Evolutionary conservation across 2,888 invertebrate genomes (phyloP).

Genomic region (Lycaena phlaeas): DNA sequence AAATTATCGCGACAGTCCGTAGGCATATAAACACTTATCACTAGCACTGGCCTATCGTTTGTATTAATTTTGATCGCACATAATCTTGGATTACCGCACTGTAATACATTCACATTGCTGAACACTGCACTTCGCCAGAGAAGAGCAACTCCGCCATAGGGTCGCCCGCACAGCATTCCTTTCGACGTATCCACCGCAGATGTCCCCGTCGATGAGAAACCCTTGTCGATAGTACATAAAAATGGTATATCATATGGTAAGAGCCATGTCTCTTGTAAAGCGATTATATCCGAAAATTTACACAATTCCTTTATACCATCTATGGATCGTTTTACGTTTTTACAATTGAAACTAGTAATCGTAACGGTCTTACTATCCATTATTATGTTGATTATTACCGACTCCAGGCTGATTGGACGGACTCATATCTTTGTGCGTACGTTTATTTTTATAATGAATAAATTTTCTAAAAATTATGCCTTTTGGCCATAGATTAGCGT

Average conservation of each 20-base stretch:
- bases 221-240: neutral
- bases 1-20: slow-evolving; percentile 13
- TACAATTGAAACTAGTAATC: slow-evolving; percentile 12
- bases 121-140: slow-evolving; percentile 15
- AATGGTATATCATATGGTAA: neutral
- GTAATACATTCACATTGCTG: slow-evolving; percentile 14
- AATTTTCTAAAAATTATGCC: slow-evolving; percentile 23
- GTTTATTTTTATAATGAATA: too few relatives aligned
- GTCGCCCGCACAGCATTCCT: slow-evolving; percentile 15
- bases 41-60: slow-evolving; percentile 7
- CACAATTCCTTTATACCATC: slow-evolving; percentile 4
- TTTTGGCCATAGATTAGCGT: slow-evolving; percentile 21
- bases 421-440: neutral
- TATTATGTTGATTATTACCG: neutral
- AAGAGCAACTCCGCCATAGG: slow-evolving; percentile 18
- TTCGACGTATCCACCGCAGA: slow-evolving; percentile 13
- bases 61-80: slow-evolving; percentile 13
- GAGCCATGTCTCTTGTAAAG: slow-evolving; percentile 9
- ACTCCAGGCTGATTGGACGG: neutral
- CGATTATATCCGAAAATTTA: slow-evolving; percentile 5
- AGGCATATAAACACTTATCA: slow-evolving; percentile 20
- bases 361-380: slow-evolving; percentile 2
- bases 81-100: slow-evolving; percentile 13
- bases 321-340: slow-evolving; percentile 6
- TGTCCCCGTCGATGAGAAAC: neutral